These are phyloP conservation scores for Siphamia tubifer DNA, from an alignment of 2,113 vertebrate genomes.

Conservation along the genomic window DNA sequence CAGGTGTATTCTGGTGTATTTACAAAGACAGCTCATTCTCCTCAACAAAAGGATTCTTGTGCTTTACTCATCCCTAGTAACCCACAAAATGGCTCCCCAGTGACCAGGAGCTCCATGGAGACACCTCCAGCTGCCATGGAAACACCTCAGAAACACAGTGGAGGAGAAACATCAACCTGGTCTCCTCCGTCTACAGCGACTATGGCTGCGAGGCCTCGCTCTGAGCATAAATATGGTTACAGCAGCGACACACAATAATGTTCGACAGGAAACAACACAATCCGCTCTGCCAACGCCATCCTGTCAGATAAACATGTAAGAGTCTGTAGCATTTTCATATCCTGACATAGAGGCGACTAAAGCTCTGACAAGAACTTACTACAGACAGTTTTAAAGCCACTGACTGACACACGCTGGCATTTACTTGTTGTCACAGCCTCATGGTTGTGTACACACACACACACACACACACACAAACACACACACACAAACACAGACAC, in stretches of 20 bases:
- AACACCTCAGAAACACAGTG: slow-evolving; percentile 43
- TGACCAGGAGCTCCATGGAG: slow-evolving; percentile 19
- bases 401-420: neutral
- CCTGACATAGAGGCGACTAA: neutral
- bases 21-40: neutral
- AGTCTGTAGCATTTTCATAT: neutral
- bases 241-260: no score
- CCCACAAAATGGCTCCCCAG: slow-evolving; percentile 68
- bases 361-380: neutral
- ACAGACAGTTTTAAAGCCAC: neutral
- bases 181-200: neutral
- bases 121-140: slow-evolving; percentile 46
- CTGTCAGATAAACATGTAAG: neutral
- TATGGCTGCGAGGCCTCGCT: neutral
- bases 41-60: slow-evolving; percentile 54
- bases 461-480: neutral
- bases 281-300: neutral
- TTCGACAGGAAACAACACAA: neutral
- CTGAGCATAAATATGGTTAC: neutral
- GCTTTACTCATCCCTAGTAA: slow-evolving; percentile 47
- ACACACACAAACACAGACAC: neutral
- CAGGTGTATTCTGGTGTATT: neutral
- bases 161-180: slow-evolving; percentile 21
- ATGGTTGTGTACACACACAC: neutral
- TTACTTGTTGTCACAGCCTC: neutral